Evolutionary conservation across 2,113 vertebrate species (phyloP), one percentile per base, ranked within the genome.

Genomic region (Tylochromis polylepis): DNA sequence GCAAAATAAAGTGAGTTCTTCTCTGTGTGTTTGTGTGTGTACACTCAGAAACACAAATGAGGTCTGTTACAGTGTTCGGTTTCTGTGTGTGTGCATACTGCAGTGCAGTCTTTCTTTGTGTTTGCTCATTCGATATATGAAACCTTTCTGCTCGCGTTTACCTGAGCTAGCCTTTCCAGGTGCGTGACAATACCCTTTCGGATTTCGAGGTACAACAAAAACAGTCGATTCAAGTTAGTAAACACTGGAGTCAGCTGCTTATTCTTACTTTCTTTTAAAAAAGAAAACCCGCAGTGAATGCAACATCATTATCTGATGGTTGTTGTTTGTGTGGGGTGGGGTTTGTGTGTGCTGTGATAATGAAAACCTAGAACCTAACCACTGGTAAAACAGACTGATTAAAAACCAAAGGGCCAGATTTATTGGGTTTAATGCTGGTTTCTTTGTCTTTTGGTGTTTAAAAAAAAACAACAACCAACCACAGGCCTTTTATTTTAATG

Each of bases 1-100:
- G 97, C 87, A 92, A 96, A 24, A 95, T 99, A 88, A 98, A 97
- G 99, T 98, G 96, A 87, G 95, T 85, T 22, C 16, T 3, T 77
- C 12, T 82, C 3, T 15, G 2, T 43, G 12, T 77, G 2, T 81
- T 7, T 83, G 43, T 53, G 43, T 60, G 59, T 55, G 9, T 5
- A 14, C 1, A 16, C 4, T 27, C 20, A 18, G 14, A 57, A 12
- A 55, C 38, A 18, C 14, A 16, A 7, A 16, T 5, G 70, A 11
- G n/a, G 24, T 34, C 6, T 81, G 34, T 57, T 53, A 49, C 14
- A 27, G 18, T 43, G 34, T 20, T 57, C 0, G 3, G 5, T 53
- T 12, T 5, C 34, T 34, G 8, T 36, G 15, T 56, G 6, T 49
- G 22, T 18, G 67, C 22, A 8, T 36, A 46, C 12, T 49, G 11